phyloP scores from a whole-genome alignment of 2,797 vertebrate genomes.

The Poecilia picta region DNA sequence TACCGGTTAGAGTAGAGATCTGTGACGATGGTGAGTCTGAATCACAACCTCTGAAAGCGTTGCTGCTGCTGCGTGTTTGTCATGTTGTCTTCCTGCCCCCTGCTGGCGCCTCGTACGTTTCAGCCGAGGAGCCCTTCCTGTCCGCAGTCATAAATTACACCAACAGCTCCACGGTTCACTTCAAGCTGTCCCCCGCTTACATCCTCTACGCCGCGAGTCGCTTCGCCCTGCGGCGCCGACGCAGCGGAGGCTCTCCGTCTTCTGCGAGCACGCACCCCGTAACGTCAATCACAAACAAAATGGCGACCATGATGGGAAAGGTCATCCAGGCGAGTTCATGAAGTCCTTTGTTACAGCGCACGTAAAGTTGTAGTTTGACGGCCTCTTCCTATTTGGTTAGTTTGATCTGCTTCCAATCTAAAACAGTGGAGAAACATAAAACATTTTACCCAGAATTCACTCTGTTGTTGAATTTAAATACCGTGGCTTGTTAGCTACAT shows the following conservation, averaged over 20 bases:
- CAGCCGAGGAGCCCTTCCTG: slow-evolving; percentile 91
- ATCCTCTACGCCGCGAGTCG: slow-evolving; percentile 87
- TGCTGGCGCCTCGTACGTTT: slow-evolving; percentile 38
- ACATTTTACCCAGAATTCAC: not conserved
- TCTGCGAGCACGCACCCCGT: slow-evolving; percentile 79
- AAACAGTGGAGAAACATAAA: not conserved
- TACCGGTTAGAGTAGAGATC: slow-evolving; percentile 86
- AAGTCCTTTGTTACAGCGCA: not conserved
- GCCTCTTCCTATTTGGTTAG: not conserved
- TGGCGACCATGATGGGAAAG: slow-evolving; percentile 88
- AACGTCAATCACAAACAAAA: slow-evolving; percentile 85
- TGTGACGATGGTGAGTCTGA: slow-evolving; percentile 86
- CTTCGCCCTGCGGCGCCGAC: slow-evolving; percentile 83
- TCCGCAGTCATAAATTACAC: slow-evolving; percentile 92
- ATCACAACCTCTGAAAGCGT: not conserved
- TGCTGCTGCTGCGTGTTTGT: not conserved
- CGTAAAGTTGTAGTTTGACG: not conserved
- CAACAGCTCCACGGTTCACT: slow-evolving; percentile 92
- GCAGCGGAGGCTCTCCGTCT: slow-evolving; percentile 67
- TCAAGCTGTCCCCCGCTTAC: slow-evolving; percentile 92
- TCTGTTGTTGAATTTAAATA: too few species aligned
- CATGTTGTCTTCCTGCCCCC: slow-evolving; percentile 49
- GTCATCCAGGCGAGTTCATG: slow-evolving; percentile 88
- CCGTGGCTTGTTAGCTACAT: too few species aligned
- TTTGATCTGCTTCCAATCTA: not conserved